Conservation (phyloP, 1,140 invertebrate species). For the Samia ricini region DNA sequence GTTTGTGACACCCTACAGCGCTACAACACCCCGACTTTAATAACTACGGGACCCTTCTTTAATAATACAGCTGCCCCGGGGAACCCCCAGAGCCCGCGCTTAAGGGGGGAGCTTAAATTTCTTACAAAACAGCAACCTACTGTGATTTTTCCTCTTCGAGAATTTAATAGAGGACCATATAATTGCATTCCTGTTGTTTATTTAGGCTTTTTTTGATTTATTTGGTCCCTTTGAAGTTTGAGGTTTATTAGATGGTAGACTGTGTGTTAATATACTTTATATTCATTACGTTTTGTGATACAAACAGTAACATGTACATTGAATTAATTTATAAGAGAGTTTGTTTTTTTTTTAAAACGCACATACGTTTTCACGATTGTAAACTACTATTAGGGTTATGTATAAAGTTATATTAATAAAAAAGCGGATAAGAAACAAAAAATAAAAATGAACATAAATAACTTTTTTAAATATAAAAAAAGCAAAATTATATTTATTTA, state of each 20-base stretch:
- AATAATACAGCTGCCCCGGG: slow-evolving; percentile 46
- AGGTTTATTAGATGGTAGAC: not conserved
- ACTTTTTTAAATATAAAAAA: too few species aligned
- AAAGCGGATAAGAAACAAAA: too few species aligned
- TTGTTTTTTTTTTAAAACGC: too few species aligned
- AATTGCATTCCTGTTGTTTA: slow-evolving; percentile 37
- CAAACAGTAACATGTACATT: not conserved
- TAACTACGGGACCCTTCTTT: slow-evolving; percentile 41
- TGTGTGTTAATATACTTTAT: not conserved
- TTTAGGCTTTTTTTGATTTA: slow-evolving; percentile 23
- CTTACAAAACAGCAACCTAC: slow-evolving; percentile 15
- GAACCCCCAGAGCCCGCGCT: slow-evolving; percentile 39
- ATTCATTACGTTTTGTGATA: not conserved
- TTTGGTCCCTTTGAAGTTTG: slow-evolving; percentile 26
- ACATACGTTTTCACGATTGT: too few species aligned
- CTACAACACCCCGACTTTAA: slow-evolving; percentile 56
- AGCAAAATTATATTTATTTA: too few species aligned
- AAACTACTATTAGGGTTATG: too few species aligned
- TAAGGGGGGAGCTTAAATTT: slow-evolving; percentile 45
- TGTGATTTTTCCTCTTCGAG: slow-evolving; percentile 28
- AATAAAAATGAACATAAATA: too few species aligned
- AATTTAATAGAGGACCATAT: slow-evolving; percentile 11
- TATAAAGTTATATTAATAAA: too few species aligned
- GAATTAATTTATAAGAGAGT: too few species aligned
- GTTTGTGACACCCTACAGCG: slow-evolving; percentile 37